Evolutionary conservation across 1,140 invertebrate species (phyloP).

Genomic region (Dendrolimus punctatus): DNA sequence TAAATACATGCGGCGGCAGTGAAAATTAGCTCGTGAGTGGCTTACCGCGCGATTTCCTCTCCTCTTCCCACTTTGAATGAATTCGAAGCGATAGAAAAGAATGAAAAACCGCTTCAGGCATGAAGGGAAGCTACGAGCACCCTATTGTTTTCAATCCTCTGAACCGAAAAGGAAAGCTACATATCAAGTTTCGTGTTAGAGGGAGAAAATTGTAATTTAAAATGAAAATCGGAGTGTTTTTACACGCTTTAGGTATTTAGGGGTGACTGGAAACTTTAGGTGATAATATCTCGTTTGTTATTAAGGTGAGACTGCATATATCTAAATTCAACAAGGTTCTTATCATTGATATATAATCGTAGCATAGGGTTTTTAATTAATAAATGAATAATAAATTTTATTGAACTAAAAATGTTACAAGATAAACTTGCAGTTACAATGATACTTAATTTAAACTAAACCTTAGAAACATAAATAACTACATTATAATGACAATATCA

Average conservation of each 20-base stretch:
- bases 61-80: conserved; percentile 25
- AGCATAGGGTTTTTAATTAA: no score
- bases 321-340: no score
- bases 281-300: not conserved
- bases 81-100: conserved; percentile 28
- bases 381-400: no score
- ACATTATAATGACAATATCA: no score
- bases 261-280: not conserved
- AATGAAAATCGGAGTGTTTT: conserved; percentile 29
- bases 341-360: no score
- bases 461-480: no score
- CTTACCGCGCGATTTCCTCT: conserved; percentile 34
- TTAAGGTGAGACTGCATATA: not conserved
- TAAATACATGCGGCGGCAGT: conserved; percentile 37
- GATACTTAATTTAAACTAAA: no score
- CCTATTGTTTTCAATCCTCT: conserved; percentile 61
- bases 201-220: conserved; percentile 46
- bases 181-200: conserved; percentile 21
- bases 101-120: conserved; percentile 51
- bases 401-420: no score
- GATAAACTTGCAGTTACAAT: no score
- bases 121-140: conserved; percentile 53
- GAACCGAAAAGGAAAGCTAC: conserved; percentile 34
- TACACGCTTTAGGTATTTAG: not conserved
- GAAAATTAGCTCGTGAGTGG: conserved; percentile 63